Conservation (phyloP, 2,113 vertebrate species). For the Ammospiza caudacuta region DNA sequence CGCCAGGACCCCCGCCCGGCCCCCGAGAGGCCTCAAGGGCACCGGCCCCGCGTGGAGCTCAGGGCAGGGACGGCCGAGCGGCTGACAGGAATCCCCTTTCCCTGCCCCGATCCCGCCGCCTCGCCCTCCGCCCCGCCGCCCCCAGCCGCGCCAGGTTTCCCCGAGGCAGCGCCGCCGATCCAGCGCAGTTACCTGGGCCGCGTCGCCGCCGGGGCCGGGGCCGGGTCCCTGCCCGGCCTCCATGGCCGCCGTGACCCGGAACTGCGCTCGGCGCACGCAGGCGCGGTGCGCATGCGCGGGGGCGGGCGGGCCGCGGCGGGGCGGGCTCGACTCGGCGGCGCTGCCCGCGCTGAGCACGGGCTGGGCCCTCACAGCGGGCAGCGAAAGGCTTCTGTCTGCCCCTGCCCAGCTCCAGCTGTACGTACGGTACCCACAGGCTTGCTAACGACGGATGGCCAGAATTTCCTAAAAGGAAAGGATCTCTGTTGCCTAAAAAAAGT, state of each 20-base stretch:
- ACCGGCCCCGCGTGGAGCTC: not conserved
- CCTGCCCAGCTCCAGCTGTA: rapidly evolving
- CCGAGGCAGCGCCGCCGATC: not conserved
- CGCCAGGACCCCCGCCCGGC: too few relatives aligned
- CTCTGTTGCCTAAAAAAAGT: not conserved
- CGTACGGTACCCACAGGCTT: rapidly evolving
- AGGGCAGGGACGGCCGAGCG: rapidly evolving
- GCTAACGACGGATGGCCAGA: not conserved
- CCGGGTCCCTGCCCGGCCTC: not conserved
- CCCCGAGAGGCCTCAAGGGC: not conserved
- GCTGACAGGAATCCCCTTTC: not conserved
- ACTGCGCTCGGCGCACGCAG: rapidly evolving
- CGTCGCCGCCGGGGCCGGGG: not conserved
- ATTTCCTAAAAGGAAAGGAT: not conserved
- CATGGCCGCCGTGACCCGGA: not conserved
- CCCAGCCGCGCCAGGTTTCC: too few relatives aligned
- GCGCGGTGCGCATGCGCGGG: not conserved
- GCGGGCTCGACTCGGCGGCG: rapidly evolving
- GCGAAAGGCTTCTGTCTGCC: rapidly evolving
- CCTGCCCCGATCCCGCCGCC: not conserved
- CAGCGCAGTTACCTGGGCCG: not conserved
- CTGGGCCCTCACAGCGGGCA: rapidly evolving
- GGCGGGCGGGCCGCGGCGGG: not conserved
- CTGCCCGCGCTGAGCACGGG: rapidly evolving
- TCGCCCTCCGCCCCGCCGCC: not conserved